Conservation (phyloP, 1,140 invertebrate species). For the Bombus impatiens region DNA sequence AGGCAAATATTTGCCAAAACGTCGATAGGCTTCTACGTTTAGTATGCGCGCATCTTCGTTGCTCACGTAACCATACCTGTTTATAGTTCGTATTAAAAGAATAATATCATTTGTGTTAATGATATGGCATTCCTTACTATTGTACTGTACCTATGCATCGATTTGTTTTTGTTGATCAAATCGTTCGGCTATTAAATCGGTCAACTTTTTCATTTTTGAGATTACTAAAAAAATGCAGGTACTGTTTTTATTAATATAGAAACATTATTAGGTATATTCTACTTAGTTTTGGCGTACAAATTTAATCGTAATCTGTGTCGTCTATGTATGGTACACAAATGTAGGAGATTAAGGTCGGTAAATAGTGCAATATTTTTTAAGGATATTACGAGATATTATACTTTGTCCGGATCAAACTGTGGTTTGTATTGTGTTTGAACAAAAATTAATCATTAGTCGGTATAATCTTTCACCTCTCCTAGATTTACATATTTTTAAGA, state of each 20-base stretch:
- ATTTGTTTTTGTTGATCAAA: background rate
- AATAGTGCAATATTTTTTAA: background rate
- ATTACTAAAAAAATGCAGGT: background rate
- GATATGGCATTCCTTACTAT: background rate
- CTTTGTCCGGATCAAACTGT: no score
- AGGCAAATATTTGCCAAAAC: conserved; percentile 43
- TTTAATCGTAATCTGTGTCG: background rate
- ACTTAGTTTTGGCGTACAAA: background rate
- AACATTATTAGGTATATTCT: background rate
- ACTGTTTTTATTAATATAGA: background rate
- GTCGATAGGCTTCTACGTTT: background rate
- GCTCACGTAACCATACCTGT: background rate
- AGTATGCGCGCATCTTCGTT: background rate
- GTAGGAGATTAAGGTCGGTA: background rate
- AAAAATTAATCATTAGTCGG: no score
- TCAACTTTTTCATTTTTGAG: background rate
- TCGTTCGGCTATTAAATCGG: background rate
- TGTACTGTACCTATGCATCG: background rate
- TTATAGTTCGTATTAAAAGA: background rate
- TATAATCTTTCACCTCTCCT: background rate
- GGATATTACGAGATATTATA: background rate
- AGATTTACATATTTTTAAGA: background rate
- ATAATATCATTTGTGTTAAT: background rate
- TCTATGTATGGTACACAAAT: background rate
- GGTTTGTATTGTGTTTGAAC: no score